Evolutionary conservation across 2,113 vertebrate species (phyloP), one percentile per base, ranked within the genome.

Genomic region (Esox niger): DNA sequence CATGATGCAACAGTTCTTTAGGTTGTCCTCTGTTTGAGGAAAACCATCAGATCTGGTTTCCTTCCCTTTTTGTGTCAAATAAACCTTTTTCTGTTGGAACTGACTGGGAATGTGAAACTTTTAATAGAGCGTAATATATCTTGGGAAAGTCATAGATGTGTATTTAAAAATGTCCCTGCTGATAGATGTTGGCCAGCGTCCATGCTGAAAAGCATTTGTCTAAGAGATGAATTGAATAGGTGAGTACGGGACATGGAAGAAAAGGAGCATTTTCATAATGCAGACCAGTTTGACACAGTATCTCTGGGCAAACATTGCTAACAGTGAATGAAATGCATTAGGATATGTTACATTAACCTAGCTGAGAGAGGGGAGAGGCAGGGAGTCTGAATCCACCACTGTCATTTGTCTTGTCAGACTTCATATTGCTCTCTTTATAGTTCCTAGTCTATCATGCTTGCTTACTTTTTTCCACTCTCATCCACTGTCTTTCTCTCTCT

Each of bases 301-400:
- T 84, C 70, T 88, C 66, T 63, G 75, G 54, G 70, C 77, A 74
- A 78, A 61, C 76, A 72, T 80, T 71, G 70, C 80, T 81, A 82
- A 83, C 67, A 70, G 81, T 88, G 80, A 88, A 85, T 87, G 85
- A 87, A 89, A 88, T 81, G 81, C 87, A 80, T 85, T 83, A 79
- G 68, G 74, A 85, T 72, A 80, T 79, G 81, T 85, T 85, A 79
- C 83, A 87, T 88, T 88, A 87, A 86, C 83, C 78, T 33, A 58
- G 62, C 69, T 5, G 55, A 71, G 77, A 76, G 1, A 21, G 13
- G 25, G 38, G 27, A 57, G 21, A 54, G n/a, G 55, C 31, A 63
- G 38, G 68, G 59, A 43, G 54, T 65, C 27, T 66, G 70, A 82
- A 70, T 70, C 55, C 64, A 71, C 68, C 55, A 66, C 4, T 66